These are phyloP conservation scores for Polylopha cassiicola DNA, from an alignment of 2,888 invertebrate species.

Conservation along the genomic window DNA sequence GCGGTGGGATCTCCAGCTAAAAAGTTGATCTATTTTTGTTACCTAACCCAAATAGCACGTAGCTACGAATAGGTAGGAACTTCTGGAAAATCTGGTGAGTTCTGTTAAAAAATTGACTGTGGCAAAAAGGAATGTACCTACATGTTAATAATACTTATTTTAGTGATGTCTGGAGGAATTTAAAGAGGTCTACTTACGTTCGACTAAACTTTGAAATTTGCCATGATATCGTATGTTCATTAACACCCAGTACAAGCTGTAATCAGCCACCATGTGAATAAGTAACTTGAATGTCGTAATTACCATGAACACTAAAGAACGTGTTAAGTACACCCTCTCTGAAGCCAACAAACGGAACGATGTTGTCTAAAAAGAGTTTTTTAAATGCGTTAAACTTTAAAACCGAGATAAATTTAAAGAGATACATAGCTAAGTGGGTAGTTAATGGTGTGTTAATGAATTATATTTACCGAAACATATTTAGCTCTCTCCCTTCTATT, in stretches of 20 bases:
- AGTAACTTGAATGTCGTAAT: constrained; percentile 83
- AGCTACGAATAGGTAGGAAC: no score
- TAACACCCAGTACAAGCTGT: constrained; percentile 87
- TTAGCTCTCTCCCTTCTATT: constrained; percentile 79
- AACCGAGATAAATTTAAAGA: no score
- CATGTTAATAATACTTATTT: no score
- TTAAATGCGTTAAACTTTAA: neutral
- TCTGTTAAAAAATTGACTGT: no score
- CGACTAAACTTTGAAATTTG: constrained; percentile 39
- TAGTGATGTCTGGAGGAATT: no score
- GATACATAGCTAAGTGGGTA: no score
- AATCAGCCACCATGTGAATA: constrained; percentile 86
- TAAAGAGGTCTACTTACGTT: no score
- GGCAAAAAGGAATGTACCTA: no score
- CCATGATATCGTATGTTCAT: constrained; percentile 58
- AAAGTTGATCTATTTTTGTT: no score
- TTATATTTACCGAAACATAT: constrained; percentile 76
- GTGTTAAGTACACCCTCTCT: constrained; percentile 76
- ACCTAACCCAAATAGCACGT: no score
- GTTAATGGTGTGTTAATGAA: neutral
- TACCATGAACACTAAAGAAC: constrained; percentile 77
- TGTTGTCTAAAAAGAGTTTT: constrained; percentile 58
- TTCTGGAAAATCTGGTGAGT: no score
- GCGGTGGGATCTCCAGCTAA: constrained; percentile 43
- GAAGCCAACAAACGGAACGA: constrained; percentile 77